These are phyloP conservation scores for Mesitornis unicolor DNA, from an alignment of 2,113 vertebrate genomes.

Conservation along the genomic window DNA sequence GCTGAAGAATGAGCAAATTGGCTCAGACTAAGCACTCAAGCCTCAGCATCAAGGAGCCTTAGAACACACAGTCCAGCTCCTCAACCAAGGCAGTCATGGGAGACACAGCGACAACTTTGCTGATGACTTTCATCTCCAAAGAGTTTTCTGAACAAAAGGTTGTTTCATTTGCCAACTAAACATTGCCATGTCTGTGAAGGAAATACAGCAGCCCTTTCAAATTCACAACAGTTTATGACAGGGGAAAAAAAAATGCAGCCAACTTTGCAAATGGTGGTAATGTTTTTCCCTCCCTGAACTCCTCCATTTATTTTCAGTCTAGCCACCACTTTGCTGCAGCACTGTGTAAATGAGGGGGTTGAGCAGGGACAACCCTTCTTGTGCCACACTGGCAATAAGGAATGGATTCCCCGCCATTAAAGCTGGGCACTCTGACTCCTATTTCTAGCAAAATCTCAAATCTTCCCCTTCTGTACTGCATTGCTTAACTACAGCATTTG, in stretches of 20 bases:
- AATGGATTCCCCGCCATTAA: background rate
- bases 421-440: background rate
- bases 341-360: background rate
- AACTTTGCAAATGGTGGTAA: background rate
- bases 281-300: background rate
- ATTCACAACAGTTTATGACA: constrained; percentile 26
- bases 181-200: background rate
- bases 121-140: constrained; percentile 32
- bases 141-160: background rate
- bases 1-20: constrained; percentile 48
- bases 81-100: background rate
- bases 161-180: constrained; percentile 31
- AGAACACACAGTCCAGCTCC: background rate
- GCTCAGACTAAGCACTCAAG: constrained; percentile 11
- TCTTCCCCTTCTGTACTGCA: background rate
- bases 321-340: background rate
- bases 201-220: constrained; percentile 16
- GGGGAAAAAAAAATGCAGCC: background rate
- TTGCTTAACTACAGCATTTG: background rate
- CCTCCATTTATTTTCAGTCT: background rate
- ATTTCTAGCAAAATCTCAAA: background rate
- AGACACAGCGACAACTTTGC: background rate
- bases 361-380: background rate
- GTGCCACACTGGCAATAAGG: background rate
- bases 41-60: background rate